phyloP scores from a whole-genome alignment of 2,888 invertebrate species.

The Himalopsyche tibetana region DNA sequence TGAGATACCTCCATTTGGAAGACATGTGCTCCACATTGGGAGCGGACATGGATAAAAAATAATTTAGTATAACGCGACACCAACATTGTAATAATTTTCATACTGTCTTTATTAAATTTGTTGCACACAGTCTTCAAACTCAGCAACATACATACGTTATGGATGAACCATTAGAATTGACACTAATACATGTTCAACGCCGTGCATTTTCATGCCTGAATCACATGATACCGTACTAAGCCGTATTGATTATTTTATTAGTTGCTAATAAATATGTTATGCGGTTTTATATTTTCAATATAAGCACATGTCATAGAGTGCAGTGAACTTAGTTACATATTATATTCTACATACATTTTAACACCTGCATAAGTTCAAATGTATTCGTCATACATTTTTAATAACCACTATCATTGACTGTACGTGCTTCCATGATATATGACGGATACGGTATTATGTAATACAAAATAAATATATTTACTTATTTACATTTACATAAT shows the following conservation, averaged over 20 bases:
- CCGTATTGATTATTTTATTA: background rate
- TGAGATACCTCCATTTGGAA: too few relatives aligned
- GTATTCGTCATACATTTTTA: background rate
- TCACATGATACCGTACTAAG: background rate
- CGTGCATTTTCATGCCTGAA: background rate
- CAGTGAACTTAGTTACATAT: background rate
- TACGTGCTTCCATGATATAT: too few relatives aligned
- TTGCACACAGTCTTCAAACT: background rate
- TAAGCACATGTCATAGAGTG: background rate
- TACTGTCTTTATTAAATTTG: background rate
- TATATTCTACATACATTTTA: background rate
- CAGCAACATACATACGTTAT: background rate
- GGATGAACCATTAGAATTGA: background rate
- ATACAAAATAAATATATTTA: too few relatives aligned
- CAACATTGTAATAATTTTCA: background rate
- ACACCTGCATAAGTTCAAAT: background rate
- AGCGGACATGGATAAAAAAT: too few relatives aligned
- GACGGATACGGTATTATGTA: too few relatives aligned
- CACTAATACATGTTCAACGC: background rate
- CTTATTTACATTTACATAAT: too few relatives aligned
- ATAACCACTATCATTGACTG: too few relatives aligned
- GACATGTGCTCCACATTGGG: too few relatives aligned
- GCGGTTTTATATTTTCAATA: background rate
- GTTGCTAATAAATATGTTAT: background rate
- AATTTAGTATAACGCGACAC: background rate